These are phyloP conservation scores for Netelia virgata DNA, from an alignment of 2,888 invertebrate genomes.

Conservation along the genomic window DNA sequence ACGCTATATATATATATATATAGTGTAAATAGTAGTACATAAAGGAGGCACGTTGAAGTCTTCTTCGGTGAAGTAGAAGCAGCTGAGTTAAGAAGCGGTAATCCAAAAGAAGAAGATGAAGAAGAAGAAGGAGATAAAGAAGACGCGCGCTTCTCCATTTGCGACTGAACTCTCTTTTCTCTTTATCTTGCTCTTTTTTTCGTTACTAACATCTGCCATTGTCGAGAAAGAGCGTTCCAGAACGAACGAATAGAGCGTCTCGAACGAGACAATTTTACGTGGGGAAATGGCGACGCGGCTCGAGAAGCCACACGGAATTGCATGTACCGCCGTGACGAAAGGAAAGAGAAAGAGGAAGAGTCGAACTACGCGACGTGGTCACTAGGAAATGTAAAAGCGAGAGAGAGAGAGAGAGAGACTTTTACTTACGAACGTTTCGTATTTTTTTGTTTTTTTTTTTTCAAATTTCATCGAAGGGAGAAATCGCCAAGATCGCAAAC, in stretches of 20 bases:
- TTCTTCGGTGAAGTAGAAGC: slow-evolving; percentile 32
- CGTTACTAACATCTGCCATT: slow-evolving; percentile 48
- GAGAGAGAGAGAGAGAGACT: background rate
- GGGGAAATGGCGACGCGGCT: slow-evolving; percentile 16
- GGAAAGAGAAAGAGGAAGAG: slow-evolving; percentile 37
- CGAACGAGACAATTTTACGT: slow-evolving; percentile 63
- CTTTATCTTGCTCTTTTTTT: background rate
- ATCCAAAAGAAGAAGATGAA: slow-evolving; percentile 2
- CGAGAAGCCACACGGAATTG: slow-evolving; percentile 43
- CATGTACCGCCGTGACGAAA: slow-evolving; percentile 62
- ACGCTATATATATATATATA: background rate
- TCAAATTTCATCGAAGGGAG: background rate
- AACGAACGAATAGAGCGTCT: slow-evolving; percentile 58
- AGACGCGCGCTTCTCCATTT: background rate
- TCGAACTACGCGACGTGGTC: slow-evolving; percentile 35
- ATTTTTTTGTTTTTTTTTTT: slow-evolving; percentile 1
- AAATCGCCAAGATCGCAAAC: background rate
- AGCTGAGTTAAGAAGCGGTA: slow-evolving; percentile 39
- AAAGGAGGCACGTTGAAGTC: slow-evolving; percentile 7
- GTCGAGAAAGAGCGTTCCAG: slow-evolving; percentile 26
- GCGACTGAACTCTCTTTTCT: background rate
- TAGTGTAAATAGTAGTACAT: background rate
- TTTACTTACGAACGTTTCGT: slow-evolving; percentile 31
- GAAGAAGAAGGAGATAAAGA: slow-evolving; percentile 1
- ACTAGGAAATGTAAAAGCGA: slow-evolving; percentile 26